A percentile compares a stretch with the other conserved stretches of the same genome.
phyloP scores from a whole-genome alignment of 2,797 vertebrate species.

The Sebastes matsubarae region DNA sequence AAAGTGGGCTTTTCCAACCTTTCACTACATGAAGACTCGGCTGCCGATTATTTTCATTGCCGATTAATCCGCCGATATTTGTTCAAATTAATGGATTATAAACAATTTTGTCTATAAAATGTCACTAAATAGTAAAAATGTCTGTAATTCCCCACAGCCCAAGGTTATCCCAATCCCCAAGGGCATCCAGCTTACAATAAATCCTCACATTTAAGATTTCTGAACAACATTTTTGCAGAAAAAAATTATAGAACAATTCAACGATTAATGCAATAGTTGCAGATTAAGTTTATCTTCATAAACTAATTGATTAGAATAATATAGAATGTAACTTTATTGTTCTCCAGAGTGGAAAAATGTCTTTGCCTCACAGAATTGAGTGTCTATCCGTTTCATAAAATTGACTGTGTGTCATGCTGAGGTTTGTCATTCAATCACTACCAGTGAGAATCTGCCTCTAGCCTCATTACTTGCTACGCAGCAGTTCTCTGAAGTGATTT shows the following conservation, averaged over 20 bases:
- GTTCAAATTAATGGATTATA: no score
- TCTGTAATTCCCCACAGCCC: neutral
- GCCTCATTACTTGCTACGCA: neutral
- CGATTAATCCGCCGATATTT: neutral
- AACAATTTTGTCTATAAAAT: neutral
- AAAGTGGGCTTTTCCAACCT: neutral
- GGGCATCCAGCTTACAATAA: neutral
- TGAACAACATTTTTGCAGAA: neutral
- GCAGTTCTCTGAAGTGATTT: slow-evolving; percentile 18
- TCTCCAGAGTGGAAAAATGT: neutral
- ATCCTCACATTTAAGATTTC: neutral
- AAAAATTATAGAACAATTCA: neutral
- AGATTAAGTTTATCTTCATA: neutral
- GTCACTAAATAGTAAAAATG: neutral
- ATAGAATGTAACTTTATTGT: neutral
- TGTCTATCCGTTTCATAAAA: neutral
- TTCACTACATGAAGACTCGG: neutral
- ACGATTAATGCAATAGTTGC: no score
- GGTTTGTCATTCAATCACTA: slow-evolving; percentile 15
- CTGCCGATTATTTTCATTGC: neutral
- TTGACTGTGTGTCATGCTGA: neutral
- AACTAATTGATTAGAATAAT: neutral
- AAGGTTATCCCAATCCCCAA: neutral
- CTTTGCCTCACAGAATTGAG: neutral
- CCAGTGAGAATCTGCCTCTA: neutral